phyloP scores from a whole-genome alignment of 92 coral and sea anemone genomes.

The Umimayanthus kanabou region DNA sequence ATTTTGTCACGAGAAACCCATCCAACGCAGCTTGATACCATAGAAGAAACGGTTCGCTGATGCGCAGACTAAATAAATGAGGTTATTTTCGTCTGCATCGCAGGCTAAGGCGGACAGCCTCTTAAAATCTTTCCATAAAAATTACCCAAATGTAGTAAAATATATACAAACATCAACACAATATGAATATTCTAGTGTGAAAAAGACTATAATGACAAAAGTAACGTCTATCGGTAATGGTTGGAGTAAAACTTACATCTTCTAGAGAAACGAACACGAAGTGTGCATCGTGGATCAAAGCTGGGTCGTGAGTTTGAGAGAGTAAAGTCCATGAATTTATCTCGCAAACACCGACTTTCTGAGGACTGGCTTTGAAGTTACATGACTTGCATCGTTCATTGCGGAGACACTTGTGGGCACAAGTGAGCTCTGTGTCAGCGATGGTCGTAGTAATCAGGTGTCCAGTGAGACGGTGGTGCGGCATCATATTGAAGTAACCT shows the following conservation, averaged over 20 bases:
- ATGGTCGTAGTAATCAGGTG: background rate
- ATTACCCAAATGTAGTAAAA: too few species aligned
- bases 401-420: background rate
- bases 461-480: constrained; percentile 15
- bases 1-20: too few species aligned
- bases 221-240: background rate
- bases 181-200: too few species aligned
- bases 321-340: background rate
- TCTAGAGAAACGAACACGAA: constrained; percentile 3
- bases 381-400: constrained; percentile 11
- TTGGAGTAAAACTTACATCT: background rate
- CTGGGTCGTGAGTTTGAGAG: constrained; percentile 22
- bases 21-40: too few species aligned
- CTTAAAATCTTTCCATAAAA: too few species aligned
- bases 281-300: constrained; percentile 1
- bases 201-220: too few species aligned
- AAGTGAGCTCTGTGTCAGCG: too few species aligned
- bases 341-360: background rate
- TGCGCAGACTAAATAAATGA: too few species aligned
- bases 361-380: constrained; percentile 4
- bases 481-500: constrained; percentile 17
- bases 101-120: too few species aligned
- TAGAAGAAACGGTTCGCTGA: too few species aligned
- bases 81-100: too few species aligned
- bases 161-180: too few species aligned